These are phyloP conservation scores for Leptinotarsa peninsularis DNA, from an alignment of 2,888 invertebrate species.

Conservation along the genomic window DNA sequence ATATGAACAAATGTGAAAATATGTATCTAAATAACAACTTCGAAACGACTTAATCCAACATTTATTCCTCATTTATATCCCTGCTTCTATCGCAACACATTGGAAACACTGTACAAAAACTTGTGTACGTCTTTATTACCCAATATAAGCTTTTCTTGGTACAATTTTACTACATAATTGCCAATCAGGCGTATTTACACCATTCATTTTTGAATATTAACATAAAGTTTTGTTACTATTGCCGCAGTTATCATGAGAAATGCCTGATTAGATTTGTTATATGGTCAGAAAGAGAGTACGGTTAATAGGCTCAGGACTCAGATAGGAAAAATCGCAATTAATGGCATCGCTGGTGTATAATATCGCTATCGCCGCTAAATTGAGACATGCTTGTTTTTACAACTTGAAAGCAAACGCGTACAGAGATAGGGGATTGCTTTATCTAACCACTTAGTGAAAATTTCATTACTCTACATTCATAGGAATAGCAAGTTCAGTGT, in stretches of 20 bases:
- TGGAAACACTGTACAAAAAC: slow-evolving; percentile 35
- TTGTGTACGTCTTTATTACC: slow-evolving; percentile 39
- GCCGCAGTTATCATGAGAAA: slow-evolving; percentile 35
- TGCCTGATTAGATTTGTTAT: slow-evolving; percentile 19
- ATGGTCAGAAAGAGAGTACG: slow-evolving; percentile 15
- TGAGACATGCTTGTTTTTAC: slow-evolving; percentile 16
- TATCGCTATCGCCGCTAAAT: slow-evolving; percentile 10
- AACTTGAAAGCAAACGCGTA: slow-evolving; percentile 7
- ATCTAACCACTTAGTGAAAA: slow-evolving; percentile 15
- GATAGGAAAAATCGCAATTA: slow-evolving; percentile 21
- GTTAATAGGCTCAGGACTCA: slow-evolving; percentile 14
- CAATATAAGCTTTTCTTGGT: slow-evolving; percentile 35
- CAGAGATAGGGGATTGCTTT: slow-evolving; percentile 3
- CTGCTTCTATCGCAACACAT: slow-evolving; percentile 23
- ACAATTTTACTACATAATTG: slow-evolving; percentile 44
- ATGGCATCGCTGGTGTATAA: slow-evolving; percentile 13
- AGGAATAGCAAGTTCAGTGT: too few species aligned
- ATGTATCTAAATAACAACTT: slow-evolving; percentile 9
- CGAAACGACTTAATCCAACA: background rate
- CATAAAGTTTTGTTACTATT: slow-evolving; percentile 42
- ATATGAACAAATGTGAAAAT: slow-evolving; percentile 11
- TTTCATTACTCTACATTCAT: slow-evolving; percentile 1
- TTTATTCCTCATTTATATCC: slow-evolving; percentile 23
- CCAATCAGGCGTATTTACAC: slow-evolving; percentile 41
- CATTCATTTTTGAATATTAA: slow-evolving; percentile 45